These are phyloP conservation scores for Allacma fusca DNA, from an alignment of 2,888 invertebrate species.

Conservation along the genomic window DNA sequence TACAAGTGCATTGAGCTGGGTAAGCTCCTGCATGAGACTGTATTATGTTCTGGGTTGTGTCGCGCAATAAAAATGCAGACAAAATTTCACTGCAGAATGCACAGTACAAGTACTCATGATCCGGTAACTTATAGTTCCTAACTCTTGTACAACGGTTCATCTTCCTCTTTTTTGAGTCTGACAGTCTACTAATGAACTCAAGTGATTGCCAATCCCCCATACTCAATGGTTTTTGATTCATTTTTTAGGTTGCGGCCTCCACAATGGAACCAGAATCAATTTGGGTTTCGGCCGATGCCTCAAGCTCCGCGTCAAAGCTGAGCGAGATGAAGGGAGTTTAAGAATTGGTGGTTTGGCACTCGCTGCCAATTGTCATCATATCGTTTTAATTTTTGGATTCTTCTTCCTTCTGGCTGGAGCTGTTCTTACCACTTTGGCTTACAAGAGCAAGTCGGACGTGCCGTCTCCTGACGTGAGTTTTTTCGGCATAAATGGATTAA, in stretches of 20 bases:
- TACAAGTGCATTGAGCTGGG: not conserved
- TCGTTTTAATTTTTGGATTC: constrained; percentile 58
- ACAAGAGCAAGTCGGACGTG: constrained; percentile 51
- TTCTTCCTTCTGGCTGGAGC: constrained; percentile 59
- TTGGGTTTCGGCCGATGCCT: constrained; percentile 57
- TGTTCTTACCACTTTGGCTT: constrained; percentile 55
- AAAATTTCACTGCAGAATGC: not conserved
- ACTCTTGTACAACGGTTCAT: not conserved
- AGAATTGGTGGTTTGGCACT: constrained; percentile 57
- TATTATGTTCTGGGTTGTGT: no score
- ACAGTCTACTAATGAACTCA: constrained; percentile 7
- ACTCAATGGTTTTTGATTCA: not conserved
- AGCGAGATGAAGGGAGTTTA: constrained; percentile 57
- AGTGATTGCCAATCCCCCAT: not conserved
- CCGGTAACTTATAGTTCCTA: not conserved
- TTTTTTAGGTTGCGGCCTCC: constrained; percentile 38
- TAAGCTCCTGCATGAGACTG: not conserved
- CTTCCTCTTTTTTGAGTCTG: not conserved
- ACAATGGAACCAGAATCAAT: constrained; percentile 53
- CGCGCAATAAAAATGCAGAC: not conserved
- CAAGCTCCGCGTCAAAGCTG: constrained; percentile 55
- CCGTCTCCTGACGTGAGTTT: constrained; percentile 20
- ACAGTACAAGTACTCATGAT: not conserved
- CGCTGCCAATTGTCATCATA: constrained; percentile 58
- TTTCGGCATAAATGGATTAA: no score